Base-by-base conservation (phyloP, 2,797 vertebrate species). In the Scolopax rusticola region DNA sequence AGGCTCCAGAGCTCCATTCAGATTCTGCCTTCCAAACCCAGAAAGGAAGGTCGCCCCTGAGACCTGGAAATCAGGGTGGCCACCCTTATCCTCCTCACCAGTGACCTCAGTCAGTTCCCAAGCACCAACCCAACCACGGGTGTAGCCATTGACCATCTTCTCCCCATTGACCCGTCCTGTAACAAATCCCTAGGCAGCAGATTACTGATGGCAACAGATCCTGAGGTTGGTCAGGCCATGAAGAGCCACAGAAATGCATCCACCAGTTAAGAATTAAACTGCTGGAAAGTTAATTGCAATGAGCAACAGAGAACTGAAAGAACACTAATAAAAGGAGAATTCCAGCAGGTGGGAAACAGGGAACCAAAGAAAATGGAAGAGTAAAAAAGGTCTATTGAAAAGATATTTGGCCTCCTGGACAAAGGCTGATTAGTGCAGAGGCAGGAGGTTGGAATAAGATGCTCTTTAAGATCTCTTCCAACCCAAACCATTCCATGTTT, bases 11-110 rank as follows among this genome's bases (percentile, higher is more conserved):
- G 80, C 79, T 81, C 73, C 41, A 32, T 71, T 95, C 89, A 64
- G 86, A 95, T 80, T 95, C 89, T 11, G 33, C 80, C 91, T 97
- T 94, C 76, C 64, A 56, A 81, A 73, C 90, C 92, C 76, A 32
- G 45, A 81, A 93, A 74, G 2, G 38, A 96, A 92, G 54, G 61
- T 17, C 51, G 65, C 38, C 78, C 78, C 54, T 67, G 69, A 92
- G 91, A 92, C 60, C 89, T 69, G 68, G 88, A 96, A 87, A 87
- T 67, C 3, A 5, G 28, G 50, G 45, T 30, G 84, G 40, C 59
- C 65, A 25, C 83, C 64, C 86, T 86, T 50, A 77, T 67, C 56
- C 53, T 65, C 50, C n/a, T 30, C 15, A 4, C 21, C 25, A 5
- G 5, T 23, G 60, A 25, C 33, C n/a, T 50, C 30, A 45, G 51